These are phyloP conservation scores for Tuta absoluta DNA, from an alignment of 2,888 invertebrate species.

Conservation along the genomic window DNA sequence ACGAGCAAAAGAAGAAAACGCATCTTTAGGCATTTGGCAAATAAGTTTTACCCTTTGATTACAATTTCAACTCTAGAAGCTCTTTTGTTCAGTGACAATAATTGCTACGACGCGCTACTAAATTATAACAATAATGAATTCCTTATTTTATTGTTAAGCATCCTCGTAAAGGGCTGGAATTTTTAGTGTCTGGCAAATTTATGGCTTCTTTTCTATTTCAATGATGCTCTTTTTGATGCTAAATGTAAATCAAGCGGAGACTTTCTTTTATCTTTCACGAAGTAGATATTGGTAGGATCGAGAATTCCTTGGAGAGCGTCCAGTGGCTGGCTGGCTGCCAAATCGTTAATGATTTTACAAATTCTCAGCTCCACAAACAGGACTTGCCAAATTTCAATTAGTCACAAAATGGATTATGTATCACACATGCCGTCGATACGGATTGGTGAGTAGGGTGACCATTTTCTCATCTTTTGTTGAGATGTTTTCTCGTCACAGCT, in stretches of 20 bases:
- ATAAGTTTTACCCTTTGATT: neutral
- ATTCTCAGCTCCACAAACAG: slow-evolving; percentile 33
- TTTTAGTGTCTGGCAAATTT: slow-evolving; percentile 21
- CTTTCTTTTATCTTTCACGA: slow-evolving; percentile 19
- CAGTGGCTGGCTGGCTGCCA: slow-evolving; percentile 34
- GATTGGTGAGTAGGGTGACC: slow-evolving; percentile 4
- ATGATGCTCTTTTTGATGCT: neutral
- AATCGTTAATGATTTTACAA: slow-evolving; percentile 39
- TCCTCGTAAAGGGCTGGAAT: slow-evolving; percentile 17
- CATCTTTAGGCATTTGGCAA: neutral
- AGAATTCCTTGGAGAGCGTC: slow-evolving; percentile 22
- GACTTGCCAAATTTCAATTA: slow-evolving; percentile 56
- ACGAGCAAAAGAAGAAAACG: too few species aligned
- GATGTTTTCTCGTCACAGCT: too few species aligned
- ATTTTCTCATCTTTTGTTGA: neutral
- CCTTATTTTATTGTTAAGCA: slow-evolving; percentile 21
- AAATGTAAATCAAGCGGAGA: slow-evolving; percentile 13
- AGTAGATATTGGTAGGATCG: slow-evolving; percentile 17
- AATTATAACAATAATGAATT: slow-evolving; percentile 21
- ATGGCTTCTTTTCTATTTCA: slow-evolving; percentile 6
- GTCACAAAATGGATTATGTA: slow-evolving; percentile 49
- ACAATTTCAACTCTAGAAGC: slow-evolving; percentile 36
- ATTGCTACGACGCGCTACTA: slow-evolving; percentile 37
- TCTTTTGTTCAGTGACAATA: slow-evolving; percentile 24
- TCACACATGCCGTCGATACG: slow-evolving; percentile 18